Evolutionary conservation across 2,113 vertebrate genomes (phyloP), one percentile per base, ranked within the genome.

Genomic region (Guaruba guarouba): DNA sequence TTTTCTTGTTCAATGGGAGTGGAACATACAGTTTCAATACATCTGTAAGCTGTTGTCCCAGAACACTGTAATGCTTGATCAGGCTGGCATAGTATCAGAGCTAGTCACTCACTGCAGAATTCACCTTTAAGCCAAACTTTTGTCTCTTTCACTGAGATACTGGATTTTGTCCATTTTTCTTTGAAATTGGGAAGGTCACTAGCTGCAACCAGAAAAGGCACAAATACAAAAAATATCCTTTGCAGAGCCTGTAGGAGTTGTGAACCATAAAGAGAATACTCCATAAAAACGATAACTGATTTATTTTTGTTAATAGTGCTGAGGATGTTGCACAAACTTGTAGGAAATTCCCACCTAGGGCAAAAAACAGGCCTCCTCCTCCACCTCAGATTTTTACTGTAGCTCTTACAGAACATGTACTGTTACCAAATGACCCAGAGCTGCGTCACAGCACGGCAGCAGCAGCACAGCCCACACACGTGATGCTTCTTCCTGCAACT

Each of bases 271-370:
- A 81, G 11, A 87, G 22, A 57, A 35, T 10, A 16, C 16, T 29
- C 43, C 25, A 37, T 43, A 69, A 85, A 82, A 93, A 71, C 10
- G 1, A 44, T 52, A 68, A 68, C 33, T 54, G 1, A 27, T 78
- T 93, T 92, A 44, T 92, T 62, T 91, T 79, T 73, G 43, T 80
- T 82, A 90, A 48, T 51, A 59, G 8, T 1, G 9, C 15, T 69
- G 61, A 90, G 70, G 44, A 76, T 74, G 59, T 96, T 92, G 84
- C 84, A 90, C 63, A 94, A 95, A 91, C 48, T 71, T 31, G 41
- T 46, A 89, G 74, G 91, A 95, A 89, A 92, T 92, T 92, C 80
- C 89, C 70, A 79, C 27, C 44, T 51, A 41, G 28, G 11, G 49
- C 24, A 46, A 73, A 64, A 28, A 76, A 57, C 43, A 41, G 27